These are phyloP conservation scores for Hipparchia sbordonii DNA, from an alignment of 2,888 invertebrate species.

Conservation along the genomic window DNA sequence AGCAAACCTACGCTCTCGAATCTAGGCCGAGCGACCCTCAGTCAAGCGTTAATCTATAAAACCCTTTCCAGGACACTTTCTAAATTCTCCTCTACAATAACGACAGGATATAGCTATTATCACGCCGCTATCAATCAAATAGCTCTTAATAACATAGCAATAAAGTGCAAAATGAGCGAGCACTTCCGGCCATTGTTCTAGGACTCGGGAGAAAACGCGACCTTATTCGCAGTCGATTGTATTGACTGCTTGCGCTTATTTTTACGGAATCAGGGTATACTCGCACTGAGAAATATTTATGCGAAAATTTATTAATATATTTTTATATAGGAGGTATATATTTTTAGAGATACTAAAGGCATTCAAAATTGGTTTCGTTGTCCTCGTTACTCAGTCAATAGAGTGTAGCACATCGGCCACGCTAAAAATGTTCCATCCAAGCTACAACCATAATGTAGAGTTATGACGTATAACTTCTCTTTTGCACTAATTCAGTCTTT, in stretches of 20 bases:
- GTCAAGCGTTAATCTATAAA: conserved; percentile 10
- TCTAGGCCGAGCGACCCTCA: not conserved
- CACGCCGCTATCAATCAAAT: conserved; percentile 20
- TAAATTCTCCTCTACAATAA: conserved; percentile 71
- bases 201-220: conserved; percentile 60
- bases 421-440: too few relatives aligned
- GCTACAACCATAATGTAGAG: too few relatives aligned
- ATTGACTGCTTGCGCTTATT: conserved; percentile 9
- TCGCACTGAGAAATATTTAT: conserved; percentile 5
- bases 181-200: conserved; percentile 45
- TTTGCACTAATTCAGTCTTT: too few relatives aligned
- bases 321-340: too few relatives aligned
- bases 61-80: conserved; percentile 46
- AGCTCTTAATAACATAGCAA: conserved; percentile 46
- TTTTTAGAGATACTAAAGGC: too few relatives aligned
- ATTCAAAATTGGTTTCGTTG: too few relatives aligned
- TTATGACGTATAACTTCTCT: too few relatives aligned
- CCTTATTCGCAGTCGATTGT: conserved; percentile 54
- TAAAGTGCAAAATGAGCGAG: conserved; percentile 53
- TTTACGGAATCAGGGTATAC: conserved; percentile 3
- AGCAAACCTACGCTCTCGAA: not conserved
- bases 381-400: too few relatives aligned
- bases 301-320: not conserved
- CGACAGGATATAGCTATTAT: conserved; percentile 49
- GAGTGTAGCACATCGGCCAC: too few relatives aligned